Percentiles rank a stretch among this genome's conserved stretches.
These are phyloP conservation scores for Mycetomoellerius zeteki DNA, from an alignment of 1,140 invertebrate genomes.

Conservation along the genomic window DNA sequence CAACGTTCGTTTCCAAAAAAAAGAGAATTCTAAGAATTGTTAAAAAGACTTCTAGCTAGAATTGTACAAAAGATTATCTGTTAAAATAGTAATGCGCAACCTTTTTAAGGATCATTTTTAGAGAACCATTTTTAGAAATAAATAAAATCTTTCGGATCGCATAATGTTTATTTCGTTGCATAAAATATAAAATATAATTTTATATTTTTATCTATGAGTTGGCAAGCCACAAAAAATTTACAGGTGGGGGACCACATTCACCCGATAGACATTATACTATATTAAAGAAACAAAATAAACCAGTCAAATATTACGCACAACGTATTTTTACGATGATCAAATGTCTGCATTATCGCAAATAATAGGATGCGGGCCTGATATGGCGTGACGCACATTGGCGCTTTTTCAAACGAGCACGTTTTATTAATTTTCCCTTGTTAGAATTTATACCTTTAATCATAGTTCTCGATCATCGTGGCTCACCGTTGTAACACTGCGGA, in stretches of 20 bases:
- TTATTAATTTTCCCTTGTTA: slow-evolving; percentile 51
- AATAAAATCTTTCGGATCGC: too few species aligned
- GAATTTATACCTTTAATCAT: slow-evolving; percentile 65
- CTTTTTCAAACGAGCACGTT: slow-evolving; percentile 22
- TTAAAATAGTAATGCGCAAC: background rate
- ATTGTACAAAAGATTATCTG: background rate
- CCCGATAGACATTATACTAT: background rate
- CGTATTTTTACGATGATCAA: slow-evolving; percentile 13
- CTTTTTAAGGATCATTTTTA: too few species aligned
- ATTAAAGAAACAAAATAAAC: background rate
- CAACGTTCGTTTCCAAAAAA: background rate
- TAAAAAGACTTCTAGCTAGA: background rate
- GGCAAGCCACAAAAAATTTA: too few species aligned
- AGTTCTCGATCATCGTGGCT: slow-evolving; percentile 50
- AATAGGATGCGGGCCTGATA: slow-evolving; percentile 2
- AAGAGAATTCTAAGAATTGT: background rate
- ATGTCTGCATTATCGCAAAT: slow-evolving; percentile 28
- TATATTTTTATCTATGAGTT: too few species aligned
- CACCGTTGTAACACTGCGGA: slow-evolving; percentile 25
- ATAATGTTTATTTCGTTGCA: too few species aligned
- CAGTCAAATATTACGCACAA: background rate
- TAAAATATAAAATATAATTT: too few species aligned
- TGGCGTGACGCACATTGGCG: background rate
- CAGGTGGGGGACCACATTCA: too few species aligned
- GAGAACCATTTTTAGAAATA: too few species aligned